Percentiles rank a stretch among this genome's conserved stretches.
Conservation (phyloP, 2,888 invertebrate species). For the Macrophya alboannulata region DNA sequence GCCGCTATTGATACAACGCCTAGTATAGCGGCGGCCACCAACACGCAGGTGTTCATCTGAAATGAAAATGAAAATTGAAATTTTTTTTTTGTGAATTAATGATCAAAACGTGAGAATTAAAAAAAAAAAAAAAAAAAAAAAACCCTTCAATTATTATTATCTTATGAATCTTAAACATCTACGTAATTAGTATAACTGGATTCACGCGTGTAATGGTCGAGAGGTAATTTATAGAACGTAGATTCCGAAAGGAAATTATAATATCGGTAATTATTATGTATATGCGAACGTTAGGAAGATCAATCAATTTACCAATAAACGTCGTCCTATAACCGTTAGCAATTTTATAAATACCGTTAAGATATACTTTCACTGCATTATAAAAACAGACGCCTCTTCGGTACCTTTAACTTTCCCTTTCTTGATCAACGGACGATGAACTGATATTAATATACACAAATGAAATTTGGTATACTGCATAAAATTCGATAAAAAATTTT, state of each 20-base stretch:
- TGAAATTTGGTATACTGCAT: background rate
- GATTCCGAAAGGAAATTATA: background rate
- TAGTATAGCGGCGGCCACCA: conserved; percentile 79
- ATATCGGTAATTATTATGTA: background rate
- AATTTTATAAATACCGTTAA: background rate
- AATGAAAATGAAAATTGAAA: conserved; percentile 46
- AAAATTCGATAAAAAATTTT: background rate
- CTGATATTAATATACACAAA: background rate
- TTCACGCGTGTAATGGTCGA: background rate
- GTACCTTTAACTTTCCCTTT: conserved; percentile 43
- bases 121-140: background rate
- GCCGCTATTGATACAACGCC: conserved; percentile 81
- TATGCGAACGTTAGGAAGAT: background rate
- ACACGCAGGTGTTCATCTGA: conserved; percentile 75
- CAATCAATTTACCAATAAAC: background rate
- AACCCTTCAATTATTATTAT: background rate
- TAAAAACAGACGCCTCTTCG: conserved; percentile 25
- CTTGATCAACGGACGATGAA: background rate
- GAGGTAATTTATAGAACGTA: background rate
- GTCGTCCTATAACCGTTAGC: background rate
- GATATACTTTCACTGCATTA: conserved; percentile 46
- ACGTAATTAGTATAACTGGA: background rate
- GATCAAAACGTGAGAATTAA: no score
- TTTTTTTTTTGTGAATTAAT: background rate
- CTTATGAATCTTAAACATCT: background rate